Conservation (phyloP, 2,797 vertebrate species). For the Darevskia nairensis region DNA sequence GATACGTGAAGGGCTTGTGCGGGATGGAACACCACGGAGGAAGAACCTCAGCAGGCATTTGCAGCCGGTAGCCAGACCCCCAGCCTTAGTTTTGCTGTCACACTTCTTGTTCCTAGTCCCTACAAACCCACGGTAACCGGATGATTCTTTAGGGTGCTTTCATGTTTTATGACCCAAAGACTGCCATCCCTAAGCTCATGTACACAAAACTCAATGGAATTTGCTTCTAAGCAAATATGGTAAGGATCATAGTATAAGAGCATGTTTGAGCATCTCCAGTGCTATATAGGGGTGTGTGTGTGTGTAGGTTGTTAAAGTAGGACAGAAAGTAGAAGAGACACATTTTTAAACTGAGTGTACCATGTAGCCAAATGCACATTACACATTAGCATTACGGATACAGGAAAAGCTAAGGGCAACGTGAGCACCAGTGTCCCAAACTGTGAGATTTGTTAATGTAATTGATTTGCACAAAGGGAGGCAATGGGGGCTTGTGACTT, state of each 20-base stretch:
- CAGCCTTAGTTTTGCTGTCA: not conserved
- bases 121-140: not conserved
- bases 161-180: not conserved
- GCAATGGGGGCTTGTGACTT: not conserved
- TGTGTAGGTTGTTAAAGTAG: not conserved
- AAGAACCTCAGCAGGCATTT: not conserved
- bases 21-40: not conserved
- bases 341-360: not conserved
- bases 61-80: not conserved
- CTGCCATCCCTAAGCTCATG: not conserved
- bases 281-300: no score
- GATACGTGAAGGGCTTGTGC: not conserved
- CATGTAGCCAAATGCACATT: not conserved
- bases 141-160: not conserved
- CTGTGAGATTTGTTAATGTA: not conserved
- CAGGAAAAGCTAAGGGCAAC: not conserved
- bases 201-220: not conserved
- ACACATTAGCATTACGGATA: not conserved
- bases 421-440: not conserved
- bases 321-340: not conserved
- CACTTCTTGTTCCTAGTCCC: not conserved
- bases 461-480: not conserved
- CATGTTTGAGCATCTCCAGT: not conserved
- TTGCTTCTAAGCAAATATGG: rapidly evolving
- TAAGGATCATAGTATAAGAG: no score